These are phyloP conservation scores for Danionella dracula DNA, from an alignment of 2,797 vertebrate species.

Conservation along the genomic window DNA sequence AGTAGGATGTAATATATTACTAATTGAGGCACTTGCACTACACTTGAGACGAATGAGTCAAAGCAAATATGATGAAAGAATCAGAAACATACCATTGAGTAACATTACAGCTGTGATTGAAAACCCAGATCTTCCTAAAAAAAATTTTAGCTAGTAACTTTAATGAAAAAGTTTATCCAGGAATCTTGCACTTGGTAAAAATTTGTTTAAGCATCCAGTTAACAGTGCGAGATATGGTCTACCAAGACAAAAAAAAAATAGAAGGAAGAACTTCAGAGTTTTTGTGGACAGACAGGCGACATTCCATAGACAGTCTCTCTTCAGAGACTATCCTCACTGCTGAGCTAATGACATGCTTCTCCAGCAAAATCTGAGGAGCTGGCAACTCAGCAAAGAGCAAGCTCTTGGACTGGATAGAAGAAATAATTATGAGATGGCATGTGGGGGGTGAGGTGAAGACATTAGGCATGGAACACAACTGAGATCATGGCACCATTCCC, in stretches of 20 bases:
- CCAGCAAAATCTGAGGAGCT: constrained; percentile 61
- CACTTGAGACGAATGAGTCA: too few species aligned
- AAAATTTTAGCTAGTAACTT: too few species aligned
- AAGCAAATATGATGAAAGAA: too few species aligned
- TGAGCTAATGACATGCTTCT: constrained; percentile 57
- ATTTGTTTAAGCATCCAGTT: too few species aligned
- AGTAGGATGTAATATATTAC: too few species aligned
- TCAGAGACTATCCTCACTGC: constrained; percentile 44
- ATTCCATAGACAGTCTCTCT: constrained; percentile 48
- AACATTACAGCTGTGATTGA: too few species aligned
- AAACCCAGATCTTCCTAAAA: too few species aligned
- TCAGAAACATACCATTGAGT: too few species aligned
- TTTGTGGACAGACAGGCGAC: constrained; percentile 9
- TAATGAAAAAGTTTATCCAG: too few species aligned
- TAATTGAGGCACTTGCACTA: too few species aligned
- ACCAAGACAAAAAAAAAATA: constrained; percentile 2
- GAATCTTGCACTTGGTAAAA: too few species aligned
- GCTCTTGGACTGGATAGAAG: constrained; percentile 51
- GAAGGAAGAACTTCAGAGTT: constrained; percentile 35
- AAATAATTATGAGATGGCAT: constrained; percentile 65
- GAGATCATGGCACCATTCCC: constrained; percentile 54
- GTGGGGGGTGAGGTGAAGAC: constrained; percentile 32
- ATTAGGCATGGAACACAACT: constrained; percentile 34
- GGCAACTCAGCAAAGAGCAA: constrained; percentile 57
- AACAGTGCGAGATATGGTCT: too few species aligned